Evolutionary conservation across 2,888 invertebrate genomes (phyloP).

Genomic region (Imbricaverruca yamaguchii): DNA sequence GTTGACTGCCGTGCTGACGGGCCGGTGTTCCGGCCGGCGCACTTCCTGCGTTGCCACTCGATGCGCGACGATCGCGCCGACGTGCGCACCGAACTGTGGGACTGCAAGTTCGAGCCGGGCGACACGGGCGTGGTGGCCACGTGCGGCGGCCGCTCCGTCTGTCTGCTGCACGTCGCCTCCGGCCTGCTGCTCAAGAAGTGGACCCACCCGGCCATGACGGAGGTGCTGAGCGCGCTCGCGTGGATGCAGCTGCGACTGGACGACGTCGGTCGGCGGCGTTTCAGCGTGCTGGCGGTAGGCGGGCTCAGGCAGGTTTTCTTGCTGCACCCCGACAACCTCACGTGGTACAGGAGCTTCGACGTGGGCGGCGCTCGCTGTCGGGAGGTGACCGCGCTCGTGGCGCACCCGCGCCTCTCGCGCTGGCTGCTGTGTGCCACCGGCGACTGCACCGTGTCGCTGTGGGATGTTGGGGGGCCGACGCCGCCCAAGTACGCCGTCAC

Average conservation of each 20-base stretch:
- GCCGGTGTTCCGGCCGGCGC: slow-evolving; percentile 30
- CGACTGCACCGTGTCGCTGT: slow-evolving; percentile 36
- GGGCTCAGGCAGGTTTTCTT: not conserved
- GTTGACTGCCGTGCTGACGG: not conserved
- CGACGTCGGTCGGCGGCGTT: not conserved
- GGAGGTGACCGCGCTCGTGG: not conserved
- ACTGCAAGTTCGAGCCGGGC: slow-evolving; percentile 45
- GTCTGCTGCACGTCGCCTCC: slow-evolving; percentile 44
- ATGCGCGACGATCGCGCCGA: slow-evolving; percentile 43
- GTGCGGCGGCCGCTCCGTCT: slow-evolving; percentile 47
- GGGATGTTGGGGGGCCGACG: slow-evolving; percentile 33
- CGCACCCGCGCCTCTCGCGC: slow-evolving; percentile 26
- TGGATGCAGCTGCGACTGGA: not conserved
- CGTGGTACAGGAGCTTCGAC: not conserved
- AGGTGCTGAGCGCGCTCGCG: not conserved
- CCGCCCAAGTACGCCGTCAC: slow-evolving; percentile 31
- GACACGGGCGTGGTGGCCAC: slow-evolving; percentile 43
- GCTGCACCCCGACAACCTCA: slow-evolving; percentile 6
- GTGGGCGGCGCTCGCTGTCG: not conserved
- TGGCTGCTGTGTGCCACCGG: slow-evolving; percentile 36
- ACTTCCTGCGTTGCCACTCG: slow-evolving; percentile 45
- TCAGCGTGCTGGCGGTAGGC: not conserved
- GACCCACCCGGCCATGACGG: slow-evolving; percentile 34
- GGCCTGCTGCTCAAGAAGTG: slow-evolving; percentile 43
- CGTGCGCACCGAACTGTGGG: slow-evolving; percentile 45